A percentile compares a stretch with the other conserved stretches of the same genome.
These are phyloP conservation scores for Bombus fervidus DNA, from an alignment of 1,140 invertebrate species.

Conservation along the genomic window DNA sequence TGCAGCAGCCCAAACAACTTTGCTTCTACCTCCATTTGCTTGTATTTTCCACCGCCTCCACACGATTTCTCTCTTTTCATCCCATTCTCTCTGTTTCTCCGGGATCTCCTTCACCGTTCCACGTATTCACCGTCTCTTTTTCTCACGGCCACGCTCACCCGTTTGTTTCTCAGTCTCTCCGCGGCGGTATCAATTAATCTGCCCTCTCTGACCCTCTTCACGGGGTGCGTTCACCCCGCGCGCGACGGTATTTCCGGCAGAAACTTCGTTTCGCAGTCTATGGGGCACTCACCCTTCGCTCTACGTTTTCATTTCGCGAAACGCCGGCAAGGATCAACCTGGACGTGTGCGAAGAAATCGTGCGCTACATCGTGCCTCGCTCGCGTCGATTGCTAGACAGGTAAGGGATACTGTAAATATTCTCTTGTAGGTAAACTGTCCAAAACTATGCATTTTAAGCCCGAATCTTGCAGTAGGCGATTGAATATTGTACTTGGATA, in stretches of 20 bases:
- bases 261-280: slow-evolving; percentile 65
- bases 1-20: slow-evolving; percentile 58
- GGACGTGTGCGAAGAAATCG: slow-evolving; percentile 9
- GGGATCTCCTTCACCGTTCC: neutral
- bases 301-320: slow-evolving; percentile 59
- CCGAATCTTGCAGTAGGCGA: neutral
- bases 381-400: neutral
- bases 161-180: slow-evolving; percentile 49
- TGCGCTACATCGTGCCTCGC: too few species aligned
- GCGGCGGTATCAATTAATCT: slow-evolving; percentile 68
- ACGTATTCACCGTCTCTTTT: slow-evolving; percentile 37
- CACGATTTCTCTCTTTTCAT: slow-evolving; percentile 38
- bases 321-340: neutral
- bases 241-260: slow-evolving; percentile 61
- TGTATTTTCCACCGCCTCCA: slow-evolving; percentile 52
- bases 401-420: neutral
- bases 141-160: neutral
- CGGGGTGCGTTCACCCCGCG: slow-evolving; percentile 59
- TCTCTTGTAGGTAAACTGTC: neutral
- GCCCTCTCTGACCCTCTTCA: slow-evolving; percentile 61
- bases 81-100: neutral
- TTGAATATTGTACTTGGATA: too few species aligned
- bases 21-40: slow-evolving; percentile 37
- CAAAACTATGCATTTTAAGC: too few species aligned
- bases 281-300: slow-evolving; percentile 30